phyloP scores from a whole-genome alignment of 2,888 invertebrate species.

The Mesoligia furuncula region DNA sequence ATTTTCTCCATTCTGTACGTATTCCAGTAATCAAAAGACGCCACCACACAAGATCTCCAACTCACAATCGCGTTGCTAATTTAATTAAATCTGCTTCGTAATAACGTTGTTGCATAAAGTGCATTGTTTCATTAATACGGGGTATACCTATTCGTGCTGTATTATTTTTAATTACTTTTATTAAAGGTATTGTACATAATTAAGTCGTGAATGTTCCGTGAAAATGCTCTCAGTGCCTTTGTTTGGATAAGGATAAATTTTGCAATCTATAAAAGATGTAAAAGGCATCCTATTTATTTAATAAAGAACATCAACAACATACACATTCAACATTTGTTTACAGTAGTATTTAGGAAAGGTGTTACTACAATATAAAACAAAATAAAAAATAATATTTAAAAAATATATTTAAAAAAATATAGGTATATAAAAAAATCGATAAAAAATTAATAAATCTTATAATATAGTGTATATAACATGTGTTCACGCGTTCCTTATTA shows the following conservation, averaged over 20 bases:
- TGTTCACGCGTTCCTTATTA: neutral
- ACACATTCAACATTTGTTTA: no score
- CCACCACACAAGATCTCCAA: slow-evolving; percentile 31
- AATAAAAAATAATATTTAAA: no score
- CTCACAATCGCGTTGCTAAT: slow-evolving; percentile 45
- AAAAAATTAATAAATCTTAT: no score
- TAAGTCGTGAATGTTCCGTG: neutral
- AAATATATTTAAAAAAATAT: no score
- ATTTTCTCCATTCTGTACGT: neutral
- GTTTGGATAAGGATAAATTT: slow-evolving; percentile 1
- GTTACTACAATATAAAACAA: no score
- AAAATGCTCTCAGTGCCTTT: neutral
- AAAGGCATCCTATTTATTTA: neutral
- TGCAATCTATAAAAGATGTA: neutral
- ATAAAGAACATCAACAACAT: no score
- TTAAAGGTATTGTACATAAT: neutral
- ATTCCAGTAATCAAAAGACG: slow-evolving; percentile 18
- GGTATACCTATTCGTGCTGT: slow-evolving; percentile 1
- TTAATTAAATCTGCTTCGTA: slow-evolving; percentile 44
- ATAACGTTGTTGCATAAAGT: slow-evolving; percentile 29
- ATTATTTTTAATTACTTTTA: slow-evolving; percentile 22
- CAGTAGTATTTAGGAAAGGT: no score
- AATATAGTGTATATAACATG: no score
- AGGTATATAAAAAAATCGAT: no score
- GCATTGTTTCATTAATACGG: slow-evolving; percentile 24